Evolutionary conservation across 2,113 vertebrate species (phyloP).

Genomic region (Calyptomena viridis): DNA sequence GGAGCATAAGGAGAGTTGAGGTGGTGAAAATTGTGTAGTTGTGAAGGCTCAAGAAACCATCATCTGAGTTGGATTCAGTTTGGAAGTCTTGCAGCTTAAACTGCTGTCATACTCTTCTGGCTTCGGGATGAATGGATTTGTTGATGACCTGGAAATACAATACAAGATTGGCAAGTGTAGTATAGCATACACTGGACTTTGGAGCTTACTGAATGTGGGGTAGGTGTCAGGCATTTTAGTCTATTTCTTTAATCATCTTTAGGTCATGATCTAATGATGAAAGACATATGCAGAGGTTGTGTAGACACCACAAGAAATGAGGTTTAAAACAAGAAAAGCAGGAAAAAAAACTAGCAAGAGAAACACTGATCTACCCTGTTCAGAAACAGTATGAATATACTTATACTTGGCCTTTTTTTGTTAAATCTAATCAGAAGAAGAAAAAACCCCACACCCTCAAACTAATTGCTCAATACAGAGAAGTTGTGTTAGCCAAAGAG

Average conservation of each 20-base stretch:
- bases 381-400: not conserved
- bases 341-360: not conserved
- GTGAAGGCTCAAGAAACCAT: not conserved
- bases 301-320: not conserved
- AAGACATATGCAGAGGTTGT: not conserved
- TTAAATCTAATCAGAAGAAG: not conserved
- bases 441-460: not conserved
- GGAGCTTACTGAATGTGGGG: not conserved
- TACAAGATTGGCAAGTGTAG: fast-evolving
- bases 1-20: not conserved
- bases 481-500: not conserved
- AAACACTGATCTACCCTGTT: not conserved
- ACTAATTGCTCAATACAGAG: not conserved
- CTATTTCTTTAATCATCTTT: not conserved
- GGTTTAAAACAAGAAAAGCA: not conserved
- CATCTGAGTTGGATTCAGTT: not conserved
- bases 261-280: not conserved
- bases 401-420: not conserved
- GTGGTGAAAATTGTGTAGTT: not conserved
- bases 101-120: not conserved
- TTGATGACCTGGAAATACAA: not conserved
- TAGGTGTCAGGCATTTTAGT: not conserved
- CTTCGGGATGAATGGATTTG: not conserved
- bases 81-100: not conserved
- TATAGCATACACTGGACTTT: not conserved